phyloP scores from a whole-genome alignment of 2,888 invertebrate genomes.

The Chrysolina haemoptera region DNA sequence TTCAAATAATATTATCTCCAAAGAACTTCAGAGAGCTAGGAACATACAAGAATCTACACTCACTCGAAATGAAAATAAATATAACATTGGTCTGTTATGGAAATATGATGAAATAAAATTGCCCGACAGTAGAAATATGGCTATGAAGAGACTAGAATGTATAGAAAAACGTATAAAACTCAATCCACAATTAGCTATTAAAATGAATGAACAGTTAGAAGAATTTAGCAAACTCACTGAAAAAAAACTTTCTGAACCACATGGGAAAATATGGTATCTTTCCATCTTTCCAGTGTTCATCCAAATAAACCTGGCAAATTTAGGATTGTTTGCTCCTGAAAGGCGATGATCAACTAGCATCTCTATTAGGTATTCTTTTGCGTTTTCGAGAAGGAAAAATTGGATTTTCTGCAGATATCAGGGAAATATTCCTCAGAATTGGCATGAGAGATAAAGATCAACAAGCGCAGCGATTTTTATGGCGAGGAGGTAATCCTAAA shows the following conservation, averaged over 20 bases:
- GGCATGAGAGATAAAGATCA: slow-evolving; percentile 46
- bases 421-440: slow-evolving; percentile 46
- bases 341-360: slow-evolving; percentile 52
- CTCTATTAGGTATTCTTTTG: slow-evolving; percentile 60
- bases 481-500: neutral
- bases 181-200: slow-evolving; percentile 25
- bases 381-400: slow-evolving; percentile 61
- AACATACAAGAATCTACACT: too few species aligned
- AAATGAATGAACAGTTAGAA: slow-evolving; percentile 43
- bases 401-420: slow-evolving; percentile 59
- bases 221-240: slow-evolving; percentile 40
- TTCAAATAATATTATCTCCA: neutral
- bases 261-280: slow-evolving; percentile 52
- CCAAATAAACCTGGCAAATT: slow-evolving; percentile 45
- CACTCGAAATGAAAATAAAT: neutral
- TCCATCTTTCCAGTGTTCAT: slow-evolving; percentile 56
- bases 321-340: slow-evolving; percentile 58
- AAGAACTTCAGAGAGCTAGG: too few species aligned
- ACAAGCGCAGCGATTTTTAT: slow-evolving; percentile 52
- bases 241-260: slow-evolving; percentile 39
- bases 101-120: neutral
- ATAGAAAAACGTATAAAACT: neutral
- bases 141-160: neutral
- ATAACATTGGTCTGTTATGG: neutral
- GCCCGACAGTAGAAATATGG: neutral